Base-by-base conservation (phyloP, 2,113 vertebrate genomes). In the Alaudala cheleensis region DNA sequence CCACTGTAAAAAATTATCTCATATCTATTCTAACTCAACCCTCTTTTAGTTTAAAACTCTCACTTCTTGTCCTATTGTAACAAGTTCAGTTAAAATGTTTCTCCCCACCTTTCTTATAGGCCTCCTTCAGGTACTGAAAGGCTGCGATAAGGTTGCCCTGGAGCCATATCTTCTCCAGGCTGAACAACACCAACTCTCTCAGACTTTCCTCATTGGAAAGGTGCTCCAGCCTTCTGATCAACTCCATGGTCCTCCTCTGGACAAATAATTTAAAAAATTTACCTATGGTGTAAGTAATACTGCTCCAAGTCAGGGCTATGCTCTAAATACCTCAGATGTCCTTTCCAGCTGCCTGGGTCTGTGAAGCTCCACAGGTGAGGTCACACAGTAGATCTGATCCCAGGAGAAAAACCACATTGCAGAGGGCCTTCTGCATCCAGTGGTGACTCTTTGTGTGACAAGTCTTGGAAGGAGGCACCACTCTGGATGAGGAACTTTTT, bases 391-490 rank as follows among this genome's bases (percentile, higher is more conserved):
- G 60, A 17, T 12, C 16, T 4, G 5, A n/a, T 39, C 50, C 23
- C 18, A 78, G 47, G 26, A 70, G 39, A 65, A 88, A 83, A 20
- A n/a, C 2, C 25, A 37, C 2, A 8, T 37, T 4, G 2, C 62
- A 70, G 53, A 72, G 23, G 13, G 33, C 6, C 19, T 8, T 84
- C 40, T 73, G 28, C 19, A 77, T 49, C n/a, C 50, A 70, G 1
- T 2, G 2, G 33, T 0, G 2, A 20, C 18, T 76, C 47, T 74
- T 37, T 45, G 18, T 50, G n/a, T 10, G 5, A 57, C 2, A 4
- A 61, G 25, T 26, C 54, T 57, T 40, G 34, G 42, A 22, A 93
- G 26, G 28, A 72, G 24, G 29, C 49, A 51, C 8, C 20, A 22
- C 17, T 14, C 20, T 39, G n/a, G 20, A 23, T 14, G 16, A 74